phyloP scores from a whole-genome alignment of 2,797 vertebrate genomes.

The Spea hammondii region DNA sequence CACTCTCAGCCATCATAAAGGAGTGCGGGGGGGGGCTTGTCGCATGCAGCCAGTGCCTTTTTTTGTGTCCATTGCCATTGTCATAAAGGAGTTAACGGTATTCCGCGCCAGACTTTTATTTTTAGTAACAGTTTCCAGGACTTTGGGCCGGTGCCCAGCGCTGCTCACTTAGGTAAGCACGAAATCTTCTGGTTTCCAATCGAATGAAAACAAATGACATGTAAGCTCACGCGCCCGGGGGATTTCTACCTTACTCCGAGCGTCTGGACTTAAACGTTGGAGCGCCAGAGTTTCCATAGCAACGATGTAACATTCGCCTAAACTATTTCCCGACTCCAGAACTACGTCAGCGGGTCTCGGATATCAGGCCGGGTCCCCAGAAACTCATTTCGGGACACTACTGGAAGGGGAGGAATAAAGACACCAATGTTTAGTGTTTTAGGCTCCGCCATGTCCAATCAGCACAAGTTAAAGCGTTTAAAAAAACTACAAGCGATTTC shows the following conservation, averaged over 20 bases:
- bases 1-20: too few species aligned
- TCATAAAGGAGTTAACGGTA: constrained; percentile 1
- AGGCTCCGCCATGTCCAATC: too few species aligned
- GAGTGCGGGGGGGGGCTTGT: too few species aligned
- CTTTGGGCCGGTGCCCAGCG: constrained; percentile 34
- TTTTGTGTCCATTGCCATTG: neutral
- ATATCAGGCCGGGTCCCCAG: too few species aligned
- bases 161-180: constrained; percentile 30
- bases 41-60: neutral
- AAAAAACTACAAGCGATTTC: too few species aligned
- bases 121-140: constrained; percentile 23
- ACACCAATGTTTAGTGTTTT: too few species aligned
- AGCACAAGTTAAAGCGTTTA: too few species aligned
- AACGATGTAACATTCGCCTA: neutral
- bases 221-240: constrained; percentile 24
- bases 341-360: too few species aligned
- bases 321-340: neutral
- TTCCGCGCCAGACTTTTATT: constrained; percentile 24
- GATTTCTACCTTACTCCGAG: constrained; percentile 1
- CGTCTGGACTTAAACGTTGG: neutral
- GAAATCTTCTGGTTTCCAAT: constrained; percentile 33
- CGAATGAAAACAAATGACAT: constrained; percentile 48
- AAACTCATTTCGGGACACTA: too few species aligned
- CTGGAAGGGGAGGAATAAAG: too few species aligned
- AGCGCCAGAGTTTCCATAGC: neutral